Evolutionary conservation across 2,888 invertebrate genomes (phyloP).

Genomic region (Hermaeophaga mercurialis): DNA sequence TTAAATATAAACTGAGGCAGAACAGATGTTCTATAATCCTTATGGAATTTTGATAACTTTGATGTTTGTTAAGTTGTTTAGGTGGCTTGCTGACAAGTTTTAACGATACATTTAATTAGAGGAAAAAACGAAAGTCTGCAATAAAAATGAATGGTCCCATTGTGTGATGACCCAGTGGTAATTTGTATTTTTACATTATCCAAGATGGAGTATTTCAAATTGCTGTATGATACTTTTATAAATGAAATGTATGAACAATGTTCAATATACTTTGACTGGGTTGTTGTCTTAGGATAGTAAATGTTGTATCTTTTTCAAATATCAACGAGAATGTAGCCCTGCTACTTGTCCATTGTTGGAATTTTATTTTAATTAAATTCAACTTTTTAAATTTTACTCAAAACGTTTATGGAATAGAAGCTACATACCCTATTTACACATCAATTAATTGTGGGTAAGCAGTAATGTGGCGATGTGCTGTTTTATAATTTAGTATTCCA

Average conservation of each 20-base stretch:
- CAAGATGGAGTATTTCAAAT: slow-evolving; percentile 41
- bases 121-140: no score
- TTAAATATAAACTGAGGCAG: no score
- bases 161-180: slow-evolving; percentile 46
- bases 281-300: slow-evolving; percentile 51
- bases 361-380: slow-evolving; percentile 26
- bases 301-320: slow-evolving; percentile 53
- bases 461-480: no score
- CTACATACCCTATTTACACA: no score
- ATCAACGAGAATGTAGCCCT: slow-evolving; percentile 42
- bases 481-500: no score
- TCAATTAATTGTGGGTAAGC: no score
- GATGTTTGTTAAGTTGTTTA: no score
- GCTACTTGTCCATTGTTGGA: slow-evolving; percentile 42
- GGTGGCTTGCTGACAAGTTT: no score
- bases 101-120: no score
- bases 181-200: slow-evolving; percentile 54
- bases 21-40: no score
- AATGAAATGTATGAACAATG: slow-evolving; percentile 38
- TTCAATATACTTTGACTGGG: slow-evolving; percentile 40
- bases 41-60: no score
- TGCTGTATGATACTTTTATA: slow-evolving; percentile 43
- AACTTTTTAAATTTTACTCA: slow-evolving; percentile 16
- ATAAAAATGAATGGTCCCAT: no score
- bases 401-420: slow-evolving; percentile 1